Base-by-base conservation (phyloP, 53 echinoderm and acorn worm genomes). In the Zoroaster sp. region DNA sequence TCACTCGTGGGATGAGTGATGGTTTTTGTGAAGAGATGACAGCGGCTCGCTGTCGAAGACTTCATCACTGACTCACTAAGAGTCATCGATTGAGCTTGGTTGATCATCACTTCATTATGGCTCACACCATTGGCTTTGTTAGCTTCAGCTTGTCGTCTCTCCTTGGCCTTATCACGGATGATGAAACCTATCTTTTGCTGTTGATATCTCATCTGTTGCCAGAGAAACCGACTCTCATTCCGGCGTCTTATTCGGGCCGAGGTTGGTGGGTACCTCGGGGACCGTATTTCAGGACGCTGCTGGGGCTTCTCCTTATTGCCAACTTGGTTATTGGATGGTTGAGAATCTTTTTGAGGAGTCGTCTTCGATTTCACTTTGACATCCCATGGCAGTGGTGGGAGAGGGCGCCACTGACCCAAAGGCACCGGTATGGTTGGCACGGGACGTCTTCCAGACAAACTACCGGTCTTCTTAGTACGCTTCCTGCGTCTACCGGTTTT, bases 131-230 rank as follows among this genome's bases (percentile, higher is more conserved):
- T 51, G 47, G 30, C 47, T 25, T 5, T 30, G 30, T 36, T 65
- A 40, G 20, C 25, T 4, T 21, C 69, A 30, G 41, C 81, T 39
- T 41, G 31, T 81, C 81, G 66, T 66, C 81, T 66, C 45, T 43
- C 43, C 40, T 41, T 43, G 45, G 81, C 81, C 10, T 25, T 63
- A 37, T 81, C 81, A n/a, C 81, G 67, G 20, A 81, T 66, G 67
- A 81, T 81, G 42, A 81, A 81, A 12, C 81, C 15, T 42, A 81
- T 81, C 45, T 81, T 81, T 30, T 40, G 40, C 81, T 81, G 81
- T 14, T 81, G 81, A 14, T 81, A 23, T 36, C 68, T 41, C 21
- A 81, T 81, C 5, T 81, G 66, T 28, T 28, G 10, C 81, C 66
- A 30, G 41, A 66, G 42, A 31, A 67, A 81, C 11, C 67, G 28